Evolutionary conservation across 2,113 vertebrate genomes (phyloP).

Genomic region (Mustelus asterias): DNA sequence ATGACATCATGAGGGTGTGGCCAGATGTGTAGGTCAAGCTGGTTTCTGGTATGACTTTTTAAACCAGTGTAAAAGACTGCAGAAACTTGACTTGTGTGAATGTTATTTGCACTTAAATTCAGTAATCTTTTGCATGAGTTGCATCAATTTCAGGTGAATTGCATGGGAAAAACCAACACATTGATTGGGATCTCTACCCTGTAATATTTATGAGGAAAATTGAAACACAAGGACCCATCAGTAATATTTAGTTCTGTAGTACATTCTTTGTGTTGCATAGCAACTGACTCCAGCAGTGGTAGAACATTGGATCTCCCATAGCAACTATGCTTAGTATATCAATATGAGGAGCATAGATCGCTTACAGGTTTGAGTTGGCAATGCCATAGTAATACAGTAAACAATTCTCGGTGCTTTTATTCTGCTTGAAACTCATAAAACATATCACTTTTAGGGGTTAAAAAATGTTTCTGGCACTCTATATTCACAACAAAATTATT

Average conservation of each 20-base stretch:
- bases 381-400: not conserved
- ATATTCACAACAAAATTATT: not conserved
- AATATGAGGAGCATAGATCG: conserved; percentile 47
- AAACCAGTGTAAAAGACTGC: not conserved
- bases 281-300: conserved; percentile 65
- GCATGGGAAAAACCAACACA: not conserved
- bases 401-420: not conserved
- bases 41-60: not conserved
- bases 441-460: not conserved
- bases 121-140: not conserved
- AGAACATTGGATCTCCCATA: conserved; percentile 69
- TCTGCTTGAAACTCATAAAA: not conserved
- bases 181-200: not conserved
- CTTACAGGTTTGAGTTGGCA: not conserved
- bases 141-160: not conserved
- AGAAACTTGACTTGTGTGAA: not conserved
- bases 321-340: conserved; percentile 64
- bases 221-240: not conserved
- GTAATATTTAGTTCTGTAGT: not conserved
- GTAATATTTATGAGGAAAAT: not conserved
- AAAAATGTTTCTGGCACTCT: not conserved
- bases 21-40: not conserved
- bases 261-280: conserved; percentile 58
- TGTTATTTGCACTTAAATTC: not conserved
- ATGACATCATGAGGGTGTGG: not conserved